phyloP scores from a whole-genome alignment of 1,140 invertebrate species.

The Ganaspis sp. region DNA sequence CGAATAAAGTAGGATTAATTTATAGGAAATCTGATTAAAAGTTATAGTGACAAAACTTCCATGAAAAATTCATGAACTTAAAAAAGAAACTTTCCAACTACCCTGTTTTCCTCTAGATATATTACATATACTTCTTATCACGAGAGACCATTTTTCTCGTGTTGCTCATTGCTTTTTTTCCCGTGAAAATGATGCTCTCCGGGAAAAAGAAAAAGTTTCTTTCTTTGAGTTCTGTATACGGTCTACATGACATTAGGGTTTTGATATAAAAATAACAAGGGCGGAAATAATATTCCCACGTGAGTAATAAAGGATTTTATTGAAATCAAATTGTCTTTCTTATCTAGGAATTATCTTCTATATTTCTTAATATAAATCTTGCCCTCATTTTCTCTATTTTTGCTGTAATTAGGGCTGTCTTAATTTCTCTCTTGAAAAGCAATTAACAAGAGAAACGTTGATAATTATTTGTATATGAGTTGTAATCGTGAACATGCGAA shows the following conservation, averaged over 20 bases:
- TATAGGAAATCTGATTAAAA: no score
- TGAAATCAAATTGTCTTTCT: not conserved
- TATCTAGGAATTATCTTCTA: not conserved
- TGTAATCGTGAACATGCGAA: no score
- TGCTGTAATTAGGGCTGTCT: no score
- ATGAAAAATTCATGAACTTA: no score
- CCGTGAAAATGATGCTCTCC: not conserved
- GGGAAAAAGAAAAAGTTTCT: not conserved
- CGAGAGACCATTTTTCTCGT: not conserved
- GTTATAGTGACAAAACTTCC: no score
- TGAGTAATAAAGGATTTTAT: not conserved
- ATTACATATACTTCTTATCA: not conserved
- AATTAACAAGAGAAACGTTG: no score
- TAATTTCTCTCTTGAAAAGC: no score
- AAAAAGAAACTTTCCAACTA: no score
- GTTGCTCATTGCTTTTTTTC: not conserved
- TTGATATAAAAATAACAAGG: conserved; percentile 6
- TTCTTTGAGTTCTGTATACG: not conserved
- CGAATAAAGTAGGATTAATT: no score
- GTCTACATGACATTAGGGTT: not conserved
- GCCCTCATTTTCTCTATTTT: no score
- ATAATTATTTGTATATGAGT: no score
- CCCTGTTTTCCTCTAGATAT: not conserved
- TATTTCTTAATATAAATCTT: not conserved
- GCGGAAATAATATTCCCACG: not conserved